These are phyloP conservation scores for Salticus scenicus DNA, from an alignment of 2,888 invertebrate genomes.

Conservation along the genomic window DNA sequence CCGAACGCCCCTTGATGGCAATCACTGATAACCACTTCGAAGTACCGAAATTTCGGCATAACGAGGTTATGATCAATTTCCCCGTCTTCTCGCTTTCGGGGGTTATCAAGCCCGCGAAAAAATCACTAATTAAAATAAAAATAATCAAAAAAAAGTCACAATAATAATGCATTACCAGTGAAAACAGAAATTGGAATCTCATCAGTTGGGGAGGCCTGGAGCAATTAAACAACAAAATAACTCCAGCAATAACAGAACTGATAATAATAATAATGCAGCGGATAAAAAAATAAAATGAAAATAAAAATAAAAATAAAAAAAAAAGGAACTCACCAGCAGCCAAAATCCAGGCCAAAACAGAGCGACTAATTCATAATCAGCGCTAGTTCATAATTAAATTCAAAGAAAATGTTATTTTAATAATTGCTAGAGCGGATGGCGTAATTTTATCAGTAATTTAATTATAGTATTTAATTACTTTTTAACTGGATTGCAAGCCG, in stretches of 20 bases:
- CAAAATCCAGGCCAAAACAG: slow-evolving; percentile 69
- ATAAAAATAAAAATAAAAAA: slow-evolving; percentile 42
- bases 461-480: slow-evolving; percentile 71
- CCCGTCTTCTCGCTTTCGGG: slow-evolving; percentile 54
- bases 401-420: slow-evolving; percentile 71
- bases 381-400: slow-evolving; percentile 70
- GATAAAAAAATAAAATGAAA: slow-evolving; percentile 9
- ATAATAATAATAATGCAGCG: slow-evolving; percentile 30
- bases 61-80: slow-evolving; percentile 70
- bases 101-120: slow-evolving; percentile 43
- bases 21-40: slow-evolving; percentile 65
- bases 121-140: slow-evolving; percentile 42
- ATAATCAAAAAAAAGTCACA: slow-evolving; percentile 37
- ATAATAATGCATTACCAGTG: slow-evolving; percentile 58
- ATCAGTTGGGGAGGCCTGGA: slow-evolving; percentile 60
- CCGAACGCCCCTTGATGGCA: slow-evolving; percentile 38
- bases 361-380: slow-evolving; percentile 70
- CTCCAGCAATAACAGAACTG: slow-evolving; percentile 56
- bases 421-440: slow-evolving; percentile 68
- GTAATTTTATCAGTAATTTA: slow-evolving; percentile 71
- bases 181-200: slow-evolving; percentile 69
- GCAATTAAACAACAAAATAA: slow-evolving; percentile 70
- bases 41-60: slow-evolving; percentile 31
- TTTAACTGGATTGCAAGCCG: slow-evolving; percentile 70
- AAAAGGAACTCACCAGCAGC: slow-evolving; percentile 58